A percentile compares a stretch with the other conserved stretches of the same genome.
These are phyloP conservation scores for Malacosoma neustria DNA, from an alignment of 2,888 invertebrate species.

Conservation along the genomic window DNA sequence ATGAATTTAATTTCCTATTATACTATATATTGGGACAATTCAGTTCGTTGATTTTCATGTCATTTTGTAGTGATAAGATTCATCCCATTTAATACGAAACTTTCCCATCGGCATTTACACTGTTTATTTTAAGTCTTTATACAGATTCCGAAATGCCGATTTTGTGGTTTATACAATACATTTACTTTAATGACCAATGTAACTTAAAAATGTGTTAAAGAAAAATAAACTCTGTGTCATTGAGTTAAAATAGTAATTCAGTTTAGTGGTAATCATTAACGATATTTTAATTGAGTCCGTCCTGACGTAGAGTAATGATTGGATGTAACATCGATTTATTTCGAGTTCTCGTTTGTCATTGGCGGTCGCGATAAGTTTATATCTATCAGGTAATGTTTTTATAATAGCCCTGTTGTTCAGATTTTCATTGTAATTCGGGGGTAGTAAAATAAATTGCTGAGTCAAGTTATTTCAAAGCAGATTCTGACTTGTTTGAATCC, in stretches of 20 bases:
- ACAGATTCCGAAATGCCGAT: conserved; percentile 68
- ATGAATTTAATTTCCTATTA: no score
- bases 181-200: conserved; percentile 71
- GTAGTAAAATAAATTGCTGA: no score
- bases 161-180: conserved; percentile 69
- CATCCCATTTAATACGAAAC: conserved; percentile 3
- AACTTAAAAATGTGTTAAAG: conserved; percentile 35
- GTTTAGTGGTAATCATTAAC: conserved; percentile 50
- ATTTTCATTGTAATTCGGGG: conserved; percentile 33
- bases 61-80: conserved; percentile 43
- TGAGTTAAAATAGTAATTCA: conserved; percentile 42
- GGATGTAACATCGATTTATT: conserved; percentile 74
- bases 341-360: conserved; percentile 72
- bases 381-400: conserved; percentile 66
- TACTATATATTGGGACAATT: no score
- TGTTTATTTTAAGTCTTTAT: conserved; percentile 70
- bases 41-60: conserved; percentile 15
- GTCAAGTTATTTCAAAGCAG: no score
- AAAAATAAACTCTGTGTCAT: conserved; percentile 34
- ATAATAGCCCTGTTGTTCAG: conserved; percentile 49
- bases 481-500: no score
- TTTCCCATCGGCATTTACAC: conserved; percentile 33
- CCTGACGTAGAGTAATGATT: conserved; percentile 74
- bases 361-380: conserved; percentile 70
- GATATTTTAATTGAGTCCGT: conserved; percentile 75